Evolutionary conservation across 2,888 invertebrate genomes (phyloP).

Genomic region (Atethmia centrago): DNA sequence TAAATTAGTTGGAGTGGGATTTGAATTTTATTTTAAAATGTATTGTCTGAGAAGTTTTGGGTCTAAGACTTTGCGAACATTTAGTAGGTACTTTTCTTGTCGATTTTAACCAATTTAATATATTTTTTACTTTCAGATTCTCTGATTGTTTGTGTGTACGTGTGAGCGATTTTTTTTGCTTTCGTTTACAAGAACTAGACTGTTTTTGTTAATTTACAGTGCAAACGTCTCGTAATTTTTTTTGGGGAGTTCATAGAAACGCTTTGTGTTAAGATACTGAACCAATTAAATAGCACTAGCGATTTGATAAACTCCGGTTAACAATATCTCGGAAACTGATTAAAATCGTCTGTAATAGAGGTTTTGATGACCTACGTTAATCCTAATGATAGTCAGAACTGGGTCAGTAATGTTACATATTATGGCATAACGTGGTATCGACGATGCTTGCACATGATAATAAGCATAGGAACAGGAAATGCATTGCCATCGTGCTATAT

Average conservation of each 20-base stretch:
- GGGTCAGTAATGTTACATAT: neutral
- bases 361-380: constrained; percentile 1
- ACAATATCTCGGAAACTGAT: neutral
- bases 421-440: neutral
- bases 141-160: neutral
- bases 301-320: neutral
- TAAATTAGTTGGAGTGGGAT: constrained; percentile 45
- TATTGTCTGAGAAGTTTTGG: constrained; percentile 23
- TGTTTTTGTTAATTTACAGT: neutral
- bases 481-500: constrained; percentile 6
- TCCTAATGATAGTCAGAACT: neutral
- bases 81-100: neutral
- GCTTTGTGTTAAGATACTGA: neutral
- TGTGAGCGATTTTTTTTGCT: neutral
- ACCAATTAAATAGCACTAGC: neutral
- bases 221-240: neutral
- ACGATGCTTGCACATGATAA: constrained; percentile 3
- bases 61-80: constrained; percentile 10
- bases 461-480: neutral
- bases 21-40: constrained; percentile 43
- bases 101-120: neutral
- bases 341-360: neutral
- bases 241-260: neutral
- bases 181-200: neutral
- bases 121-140: neutral